These are phyloP conservation scores for Saguinus midas DNA, from an alignment of 2,113 vertebrate species.

Conservation along the genomic window DNA sequence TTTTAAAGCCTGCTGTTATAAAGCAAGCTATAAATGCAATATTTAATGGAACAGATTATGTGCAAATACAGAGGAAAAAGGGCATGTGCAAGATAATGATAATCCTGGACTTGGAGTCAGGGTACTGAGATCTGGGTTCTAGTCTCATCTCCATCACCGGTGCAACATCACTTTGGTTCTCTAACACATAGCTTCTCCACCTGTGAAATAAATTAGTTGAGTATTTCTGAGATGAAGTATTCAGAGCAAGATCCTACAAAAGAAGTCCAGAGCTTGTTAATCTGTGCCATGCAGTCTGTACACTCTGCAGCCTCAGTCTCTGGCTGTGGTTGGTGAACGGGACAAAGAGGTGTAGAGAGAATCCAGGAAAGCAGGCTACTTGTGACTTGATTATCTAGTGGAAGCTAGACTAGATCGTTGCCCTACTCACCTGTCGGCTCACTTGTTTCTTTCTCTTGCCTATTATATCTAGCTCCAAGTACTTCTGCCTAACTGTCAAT, in stretches of 20 bases:
- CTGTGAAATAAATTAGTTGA: background rate
- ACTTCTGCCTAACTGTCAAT: background rate
- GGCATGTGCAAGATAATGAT: background rate
- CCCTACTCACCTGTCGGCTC: fast-evolving
- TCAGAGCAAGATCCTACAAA: background rate
- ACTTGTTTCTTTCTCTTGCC: background rate
- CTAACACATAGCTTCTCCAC: background rate
- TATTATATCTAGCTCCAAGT: background rate
- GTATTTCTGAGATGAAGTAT: too few relatives aligned
- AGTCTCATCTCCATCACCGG: background rate
- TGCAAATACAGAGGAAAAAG: background rate
- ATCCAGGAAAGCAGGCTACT: background rate
- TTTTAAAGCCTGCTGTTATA: background rate
- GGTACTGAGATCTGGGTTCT: background rate
- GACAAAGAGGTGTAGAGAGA: background rate
- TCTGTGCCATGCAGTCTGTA: background rate
- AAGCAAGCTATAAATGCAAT: background rate
- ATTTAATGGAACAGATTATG: background rate
- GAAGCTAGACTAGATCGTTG: background rate
- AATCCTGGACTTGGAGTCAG: background rate
- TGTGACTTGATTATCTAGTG: background rate
- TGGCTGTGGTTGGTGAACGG: background rate
- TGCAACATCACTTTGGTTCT: too few relatives aligned
- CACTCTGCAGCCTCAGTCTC: fast-evolving
- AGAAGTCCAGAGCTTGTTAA: background rate